phyloP scores from a whole-genome alignment of 1,140 invertebrate species.

The Solenopsis invicta region DNA sequence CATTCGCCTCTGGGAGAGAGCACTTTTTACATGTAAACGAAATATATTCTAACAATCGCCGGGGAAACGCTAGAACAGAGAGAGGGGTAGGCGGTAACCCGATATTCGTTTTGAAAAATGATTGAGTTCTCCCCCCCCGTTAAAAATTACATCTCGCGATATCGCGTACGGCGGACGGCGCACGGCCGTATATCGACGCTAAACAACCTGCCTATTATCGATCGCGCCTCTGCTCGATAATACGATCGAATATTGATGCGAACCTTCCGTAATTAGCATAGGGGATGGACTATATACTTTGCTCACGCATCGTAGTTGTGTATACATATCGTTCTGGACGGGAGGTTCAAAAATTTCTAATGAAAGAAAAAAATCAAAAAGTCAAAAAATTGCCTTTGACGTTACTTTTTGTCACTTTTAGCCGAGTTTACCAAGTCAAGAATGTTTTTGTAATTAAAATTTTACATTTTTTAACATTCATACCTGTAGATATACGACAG shows the following conservation, averaged over 20 bases:
- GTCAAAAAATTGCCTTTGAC: too few relatives aligned
- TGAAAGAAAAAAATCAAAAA: too few relatives aligned
- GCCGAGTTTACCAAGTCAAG: too few relatives aligned
- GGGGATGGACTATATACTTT: not conserved
- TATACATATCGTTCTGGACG: not conserved
- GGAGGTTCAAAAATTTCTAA: not conserved
- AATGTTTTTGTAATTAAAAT: too few relatives aligned
- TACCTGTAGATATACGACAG: too few relatives aligned
- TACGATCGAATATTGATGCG: slow-evolving; percentile 35
- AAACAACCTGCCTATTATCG: slow-evolving; percentile 43
- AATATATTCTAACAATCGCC: slow-evolving; percentile 57
- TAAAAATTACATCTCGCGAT: slow-evolving; percentile 54
- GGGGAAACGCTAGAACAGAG: slow-evolving; percentile 22
- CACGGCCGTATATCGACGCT: slow-evolving; percentile 33
- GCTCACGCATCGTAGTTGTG: not conserved
- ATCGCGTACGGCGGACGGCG: slow-evolving; percentile 11
- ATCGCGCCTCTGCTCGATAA: slow-evolving; percentile 36
- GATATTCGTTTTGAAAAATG: slow-evolving; percentile 59
- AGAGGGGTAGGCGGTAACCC: slow-evolving; percentile 15
- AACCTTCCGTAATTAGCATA: slow-evolving; percentile 1
- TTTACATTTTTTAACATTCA: too few relatives aligned
- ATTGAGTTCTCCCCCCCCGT: slow-evolving; percentile 47
- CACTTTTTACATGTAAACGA: slow-evolving; percentile 38
- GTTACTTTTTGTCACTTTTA: too few relatives aligned
- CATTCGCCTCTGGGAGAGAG: slow-evolving; percentile 23